Percentiles rank a stretch among this genome's conserved stretches.
These are phyloP conservation scores for Colostygia pectinataria DNA, from an alignment of 2,888 invertebrate genomes.

Conservation along the genomic window DNA sequence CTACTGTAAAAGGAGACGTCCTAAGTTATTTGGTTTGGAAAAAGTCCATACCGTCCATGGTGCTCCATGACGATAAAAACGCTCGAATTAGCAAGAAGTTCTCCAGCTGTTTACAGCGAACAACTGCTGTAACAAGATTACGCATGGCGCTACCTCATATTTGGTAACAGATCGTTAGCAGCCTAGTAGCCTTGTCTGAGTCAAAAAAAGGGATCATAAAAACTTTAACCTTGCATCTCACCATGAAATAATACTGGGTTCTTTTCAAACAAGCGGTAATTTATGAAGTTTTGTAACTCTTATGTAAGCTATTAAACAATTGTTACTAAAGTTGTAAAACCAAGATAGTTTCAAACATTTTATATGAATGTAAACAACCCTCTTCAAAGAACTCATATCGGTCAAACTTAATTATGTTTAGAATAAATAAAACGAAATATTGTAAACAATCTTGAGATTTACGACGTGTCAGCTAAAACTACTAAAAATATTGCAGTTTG, in stretches of 20 bases:
- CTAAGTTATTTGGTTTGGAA: too few species aligned
- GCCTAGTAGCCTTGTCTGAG: too few species aligned
- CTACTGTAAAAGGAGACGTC: too few species aligned
- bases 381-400: conserved; percentile 19
- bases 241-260: conserved; percentile 45
- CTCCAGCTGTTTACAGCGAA: conserved; percentile 37
- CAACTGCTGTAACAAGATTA: conserved; percentile 69
- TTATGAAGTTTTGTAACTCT: too few species aligned
- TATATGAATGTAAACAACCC: conserved; percentile 3
- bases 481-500: conserved; percentile 31
- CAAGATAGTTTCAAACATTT: not conserved
- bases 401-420: conserved; percentile 18
- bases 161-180: conserved; percentile 23
- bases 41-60: too few species aligned
- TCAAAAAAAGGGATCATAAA: too few species aligned
- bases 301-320: too few species aligned
- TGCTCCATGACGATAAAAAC: too few species aligned
- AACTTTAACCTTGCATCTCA: conserved; percentile 35
- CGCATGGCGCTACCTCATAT: conserved; percentile 43
- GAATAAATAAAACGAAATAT: conserved; percentile 30
- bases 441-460: conserved; percentile 43
- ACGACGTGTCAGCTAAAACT: conserved; percentile 44
- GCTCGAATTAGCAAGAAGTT: too few species aligned
- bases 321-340: too few species aligned
- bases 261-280: too few species aligned